phyloP scores from a whole-genome alignment of 2,113 vertebrate species.

The Podiceps cristatus region DNA sequence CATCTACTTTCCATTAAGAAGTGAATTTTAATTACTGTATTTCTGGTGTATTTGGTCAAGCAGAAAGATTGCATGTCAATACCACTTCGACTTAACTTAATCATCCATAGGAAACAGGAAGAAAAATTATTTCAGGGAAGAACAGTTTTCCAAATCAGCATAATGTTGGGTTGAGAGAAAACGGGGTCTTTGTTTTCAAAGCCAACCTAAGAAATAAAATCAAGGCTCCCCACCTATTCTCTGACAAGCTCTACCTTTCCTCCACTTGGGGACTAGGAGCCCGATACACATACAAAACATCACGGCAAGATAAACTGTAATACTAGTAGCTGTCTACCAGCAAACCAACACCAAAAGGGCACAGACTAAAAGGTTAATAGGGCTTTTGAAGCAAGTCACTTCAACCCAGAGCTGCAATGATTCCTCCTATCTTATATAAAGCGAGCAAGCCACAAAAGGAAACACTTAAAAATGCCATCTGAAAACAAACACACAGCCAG shows the following conservation, averaged over 20 bases:
- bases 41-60: conserved; percentile 43
- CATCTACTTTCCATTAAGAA: conserved; percentile 28
- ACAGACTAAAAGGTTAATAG: neutral
- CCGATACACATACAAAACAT: rapidly evolving
- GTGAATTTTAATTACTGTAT: conserved; percentile 36
- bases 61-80: neutral
- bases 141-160: neutral
- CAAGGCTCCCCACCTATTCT: neutral
- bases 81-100: neutral
- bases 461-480: neutral
- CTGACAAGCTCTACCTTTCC: neutral
- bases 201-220: neutral
- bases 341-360: neutral
- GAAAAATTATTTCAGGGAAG: neutral
- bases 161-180: neutral
- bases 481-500: neutral
- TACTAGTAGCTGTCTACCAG: neutral
- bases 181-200: neutral
- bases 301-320: rapidly evolving
- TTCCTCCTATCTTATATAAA: neutral
- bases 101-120: neutral
- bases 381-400: neutral
- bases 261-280: neutral
- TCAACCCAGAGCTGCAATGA: neutral
- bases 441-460: neutral